Base-by-base conservation (phyloP, 2,797 vertebrate species). In the Takifugu rubripes region DNA sequence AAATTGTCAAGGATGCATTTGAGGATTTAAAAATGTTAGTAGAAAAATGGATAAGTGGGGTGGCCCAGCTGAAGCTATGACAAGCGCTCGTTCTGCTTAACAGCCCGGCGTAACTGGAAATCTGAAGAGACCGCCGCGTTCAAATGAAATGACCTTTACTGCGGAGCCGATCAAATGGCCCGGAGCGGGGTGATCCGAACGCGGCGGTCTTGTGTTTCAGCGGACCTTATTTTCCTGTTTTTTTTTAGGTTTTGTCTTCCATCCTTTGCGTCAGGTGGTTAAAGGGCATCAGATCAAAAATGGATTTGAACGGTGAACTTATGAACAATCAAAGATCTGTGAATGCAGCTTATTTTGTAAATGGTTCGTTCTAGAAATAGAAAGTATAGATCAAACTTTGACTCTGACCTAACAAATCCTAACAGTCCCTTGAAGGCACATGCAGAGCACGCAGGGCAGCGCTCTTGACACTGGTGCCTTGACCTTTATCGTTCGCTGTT, bases 121-220 rank as follows among this genome's bases (percentile, higher is more conserved):
- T 59, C 58, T 46, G 65, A 74, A 87, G 72, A 77, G 49, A 59
- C 72, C 63, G 68, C 76, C 60, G 69, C 55, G 65, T 79, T 77
- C 83, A 83, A 83, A 84, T 69, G 81, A 84, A 87, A 88, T 82
- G 84, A 90, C 87, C 87, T 89, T 90, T 87, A 87, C 83, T 48
- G 75, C 77, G 64, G 74, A 86, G 82, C 77, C 81, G 85, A 87
- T 87, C 84, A 86, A 86, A 88, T 83, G 75, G 84, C 87, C 82
- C 59, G 68, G 66, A 80, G 85, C 77, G 66, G 74, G 66, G 64
- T 78, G 74, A 73, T 85, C 77, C 85, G 82, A 85, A 84, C 84
- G 79, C 66, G 73, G 83, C 77, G 68, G 72, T 66, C 65, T 75
- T 83, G 84, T 85, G 78, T 86, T 87, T 84, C 14, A 40, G 86